These are phyloP conservation scores for Parnassius smintheus DNA, from an alignment of 2,888 invertebrate genomes.

Conservation along the genomic window DNA sequence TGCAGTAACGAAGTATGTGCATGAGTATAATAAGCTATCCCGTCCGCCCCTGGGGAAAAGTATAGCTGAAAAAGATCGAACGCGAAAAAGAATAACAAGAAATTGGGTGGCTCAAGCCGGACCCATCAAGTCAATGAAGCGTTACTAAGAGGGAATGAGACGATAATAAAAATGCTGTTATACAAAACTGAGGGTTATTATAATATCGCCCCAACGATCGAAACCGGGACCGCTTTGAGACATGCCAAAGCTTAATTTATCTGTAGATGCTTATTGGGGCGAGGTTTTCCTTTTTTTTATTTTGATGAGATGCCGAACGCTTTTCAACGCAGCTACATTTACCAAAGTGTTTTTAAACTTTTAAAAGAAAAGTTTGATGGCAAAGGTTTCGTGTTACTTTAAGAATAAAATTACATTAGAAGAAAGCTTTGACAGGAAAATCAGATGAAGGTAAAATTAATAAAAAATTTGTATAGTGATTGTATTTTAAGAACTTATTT, in stretches of 20 bases:
- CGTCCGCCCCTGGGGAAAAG: slow-evolving; percentile 12
- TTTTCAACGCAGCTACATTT: slow-evolving; percentile 8
- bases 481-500: too few species aligned
- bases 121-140: slow-evolving; percentile 43
- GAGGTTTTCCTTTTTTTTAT: slow-evolving; percentile 1
- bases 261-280: not conserved
- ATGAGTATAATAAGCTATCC: slow-evolving; percentile 22
- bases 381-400: slow-evolving; percentile 4
- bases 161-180: slow-evolving; percentile 53
- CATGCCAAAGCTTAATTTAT: slow-evolving; percentile 5
- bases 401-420: too few species aligned
- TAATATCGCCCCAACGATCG: slow-evolving; percentile 49
- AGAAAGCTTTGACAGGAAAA: too few species aligned
- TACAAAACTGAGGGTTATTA: slow-evolving; percentile 53
- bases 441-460: too few species aligned
- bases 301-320: not conserved
- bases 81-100: slow-evolving; percentile 22
- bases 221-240: slow-evolving; percentile 10
- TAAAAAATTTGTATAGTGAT: too few species aligned
- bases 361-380: slow-evolving; percentile 22
- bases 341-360: slow-evolving; percentile 7
- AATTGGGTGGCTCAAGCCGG: slow-evolving; percentile 8
- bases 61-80: slow-evolving; percentile 10
- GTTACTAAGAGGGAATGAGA: slow-evolving; percentile 39
- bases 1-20: slow-evolving; percentile 16